Evolutionary conservation across 2,797 vertebrate genomes (phyloP), one percentile per base, ranked within the genome.

Genomic region (Lutjanus campechanus): DNA sequence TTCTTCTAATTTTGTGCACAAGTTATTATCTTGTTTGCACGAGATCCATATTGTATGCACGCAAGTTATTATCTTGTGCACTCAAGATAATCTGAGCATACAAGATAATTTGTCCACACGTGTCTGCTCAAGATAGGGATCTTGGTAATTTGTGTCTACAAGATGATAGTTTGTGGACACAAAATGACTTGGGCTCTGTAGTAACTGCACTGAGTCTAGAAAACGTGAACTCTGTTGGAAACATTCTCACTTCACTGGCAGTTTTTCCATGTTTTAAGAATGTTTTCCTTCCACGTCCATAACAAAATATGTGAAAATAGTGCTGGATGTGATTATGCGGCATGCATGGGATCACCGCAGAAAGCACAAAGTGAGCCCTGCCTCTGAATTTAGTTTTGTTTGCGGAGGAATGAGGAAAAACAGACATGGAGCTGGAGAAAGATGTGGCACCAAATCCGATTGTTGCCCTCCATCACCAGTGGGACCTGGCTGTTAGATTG

Each of bases 401-500:
- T 67, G 55, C 11, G 9, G 67, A 79, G 66, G 72, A 82, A 77
- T 25, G 60, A 61, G 43, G 70, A 64, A 54, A 60, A 77, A 79
- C 73, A 40, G 76, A 66, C 65, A 17, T 1, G 0, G 58, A 59
- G 66, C 75, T 19, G 67, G 82, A 88, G 69, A 87, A 85, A 86
- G 88, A 92, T 76, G 79, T 88, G 88, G 85, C 84, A 78, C 54
- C 73, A 44, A 77, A 87, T 71, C 36, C 12, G 66, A 86, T 64
- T 54, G 53, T 65, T 83, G 83, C 83, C 88, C 82, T 90, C 87
- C 82, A 85, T 91, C 88, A 82, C 84, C 65, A 1, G 62, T 17
- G 85, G 84, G 85, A 85, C 76, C 75, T 36, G 79, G 76, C 77
- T 89, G 86, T 81, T 83, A 86, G 84, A 92, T 90, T 85, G 83